These are phyloP conservation scores for Halocynthia aurantium DNA, from an alignment of 23 tunicate genomes.

Conservation along the genomic window DNA sequence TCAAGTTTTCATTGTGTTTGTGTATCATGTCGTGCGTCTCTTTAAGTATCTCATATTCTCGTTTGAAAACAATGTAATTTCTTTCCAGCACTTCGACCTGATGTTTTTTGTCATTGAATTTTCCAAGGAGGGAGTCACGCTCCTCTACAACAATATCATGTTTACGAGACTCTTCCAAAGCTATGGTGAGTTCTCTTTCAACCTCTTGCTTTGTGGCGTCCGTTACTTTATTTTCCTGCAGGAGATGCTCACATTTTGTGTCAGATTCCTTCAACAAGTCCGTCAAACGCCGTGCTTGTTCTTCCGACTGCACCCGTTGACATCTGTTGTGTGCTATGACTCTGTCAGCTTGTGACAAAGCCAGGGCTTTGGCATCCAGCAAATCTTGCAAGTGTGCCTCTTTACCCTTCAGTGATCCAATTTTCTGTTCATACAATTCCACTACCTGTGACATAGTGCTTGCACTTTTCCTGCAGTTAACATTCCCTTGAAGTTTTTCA, in stretches of 20 bases:
- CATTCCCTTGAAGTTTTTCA: slow-evolving; percentile 27
- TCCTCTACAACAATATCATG: slow-evolving; percentile 66
- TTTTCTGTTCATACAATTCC: slow-evolving; percentile 68
- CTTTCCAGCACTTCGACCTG: slow-evolving; percentile 63
- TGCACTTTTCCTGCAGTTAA: neutral
- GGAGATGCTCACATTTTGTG: slow-evolving; percentile 26
- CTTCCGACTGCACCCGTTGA: slow-evolving; percentile 53
- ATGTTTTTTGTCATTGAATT: slow-evolving; percentile 52
- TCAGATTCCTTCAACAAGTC: slow-evolving; percentile 48
- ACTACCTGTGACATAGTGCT: slow-evolving; percentile 49
- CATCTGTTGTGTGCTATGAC: slow-evolving; percentile 49
- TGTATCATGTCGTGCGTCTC: slow-evolving; percentile 82
- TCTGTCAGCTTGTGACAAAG: slow-evolving; percentile 78
- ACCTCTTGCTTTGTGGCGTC: slow-evolving; percentile 9
- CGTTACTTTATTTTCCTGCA: neutral
- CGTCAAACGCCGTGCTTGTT: slow-evolving; percentile 52
- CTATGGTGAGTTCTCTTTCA: slow-evolving; percentile 48
- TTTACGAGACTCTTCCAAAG: slow-evolving; percentile 53
- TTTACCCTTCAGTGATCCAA: slow-evolving; percentile 43
- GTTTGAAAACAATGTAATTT: slow-evolving; percentile 35
- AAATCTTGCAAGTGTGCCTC: slow-evolving; percentile 61
- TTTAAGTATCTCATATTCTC: slow-evolving; percentile 60
- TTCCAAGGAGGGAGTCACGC: slow-evolving; percentile 51
- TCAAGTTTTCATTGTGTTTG: slow-evolving; percentile 70
- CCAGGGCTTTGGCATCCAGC: slow-evolving; percentile 72